Base-by-base conservation (phyloP, 2,888 invertebrate genomes). In the Leucophenga maculata region DNA sequence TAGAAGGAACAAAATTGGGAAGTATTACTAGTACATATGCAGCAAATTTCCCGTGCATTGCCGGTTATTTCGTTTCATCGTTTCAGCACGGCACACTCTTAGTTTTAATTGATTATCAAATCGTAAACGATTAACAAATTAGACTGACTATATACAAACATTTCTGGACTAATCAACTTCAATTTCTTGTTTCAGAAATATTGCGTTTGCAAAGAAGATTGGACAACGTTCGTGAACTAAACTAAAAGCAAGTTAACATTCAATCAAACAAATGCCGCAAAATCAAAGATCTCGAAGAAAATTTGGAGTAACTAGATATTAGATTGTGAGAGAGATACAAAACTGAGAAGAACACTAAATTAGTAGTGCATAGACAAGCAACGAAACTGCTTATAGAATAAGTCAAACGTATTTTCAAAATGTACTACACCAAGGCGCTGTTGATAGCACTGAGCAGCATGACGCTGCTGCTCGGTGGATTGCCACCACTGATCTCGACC, bases 381-480 rank as follows among this genome's bases (percentile, higher is more conserved):
- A 13, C 60, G 32, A 60, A 60, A 18, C 44, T 64, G 26, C 26
- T 26, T 26, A 26, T 26, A 16, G 69, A 39, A 55, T 39, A 13
- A 71, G 59, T 68, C 31, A 72, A 46, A 50, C 18, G 11, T 8
- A n/a, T n/a, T 44, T 68, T 46, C 64, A 74, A 70, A 65, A 87
- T 87, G 87, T 78, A 79, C 72, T 77, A 22, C 20, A 50, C 84
- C 65, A 78, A 79, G 69, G 75, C 85, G 72, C 68, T 86, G 46
- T 60, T 84, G 65, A 72, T 83, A 67, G 77, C 22, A 14, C 16
- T 31, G 8, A 18, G 80, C 26, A 78, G 82, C 59, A 73, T 86
- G 66, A 65, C 78, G 11, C 72, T 86, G 22, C 69, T 86, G 31
- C 69, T 79, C 64, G 79, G 82, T n/a, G 79, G 81, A 20, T 79